Conservation (phyloP, 2,888 invertebrate genomes). For the Ophion obscuratus region DNA sequence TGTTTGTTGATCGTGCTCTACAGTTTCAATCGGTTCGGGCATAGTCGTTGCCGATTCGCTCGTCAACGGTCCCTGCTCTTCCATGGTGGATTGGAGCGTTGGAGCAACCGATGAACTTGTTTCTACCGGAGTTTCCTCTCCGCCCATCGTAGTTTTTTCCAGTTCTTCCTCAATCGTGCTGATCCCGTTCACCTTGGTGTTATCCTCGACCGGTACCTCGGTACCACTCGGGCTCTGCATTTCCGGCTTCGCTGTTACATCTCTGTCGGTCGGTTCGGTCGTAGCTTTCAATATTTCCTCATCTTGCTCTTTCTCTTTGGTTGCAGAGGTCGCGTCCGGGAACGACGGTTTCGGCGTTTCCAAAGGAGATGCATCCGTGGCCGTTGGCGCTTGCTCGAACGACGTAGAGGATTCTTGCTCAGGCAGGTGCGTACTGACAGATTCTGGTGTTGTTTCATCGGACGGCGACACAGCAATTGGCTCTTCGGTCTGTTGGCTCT, state of each 20-base stretch:
- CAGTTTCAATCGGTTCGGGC: conserved; percentile 31
- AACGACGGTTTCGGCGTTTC: conserved; percentile 62
- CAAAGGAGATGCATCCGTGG: conserved; percentile 58
- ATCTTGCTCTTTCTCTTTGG: conserved; percentile 45
- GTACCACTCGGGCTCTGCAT: conserved; percentile 4
- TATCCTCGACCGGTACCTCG: conserved; percentile 12
- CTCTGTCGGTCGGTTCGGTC: conserved; percentile 40
- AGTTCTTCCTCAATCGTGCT: conserved; percentile 20
- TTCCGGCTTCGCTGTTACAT: conserved; percentile 8
- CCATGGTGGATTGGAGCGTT: conserved; percentile 2
- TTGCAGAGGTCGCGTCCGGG: conserved; percentile 45
- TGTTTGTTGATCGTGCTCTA: conserved; percentile 46
- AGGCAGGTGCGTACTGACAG: conserved; percentile 66
- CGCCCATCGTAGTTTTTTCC: neutral
- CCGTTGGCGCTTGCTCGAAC: conserved; percentile 55
- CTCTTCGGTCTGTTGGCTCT: conserved; percentile 45
- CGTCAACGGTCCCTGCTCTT: conserved; percentile 4
- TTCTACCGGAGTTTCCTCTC: conserved; percentile 22
- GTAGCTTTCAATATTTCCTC: conserved; percentile 46
- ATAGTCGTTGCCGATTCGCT: conserved; percentile 46
- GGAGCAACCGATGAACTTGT: conserved; percentile 24
- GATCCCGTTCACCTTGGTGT: neutral
- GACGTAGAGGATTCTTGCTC: conserved; percentile 44
- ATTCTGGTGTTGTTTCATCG: conserved; percentile 61
- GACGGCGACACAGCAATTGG: conserved; percentile 48